These are phyloP conservation scores for Neolamprologus hecqui DNA, from an alignment of 2,113 vertebrate genomes.

Conservation along the genomic window DNA sequence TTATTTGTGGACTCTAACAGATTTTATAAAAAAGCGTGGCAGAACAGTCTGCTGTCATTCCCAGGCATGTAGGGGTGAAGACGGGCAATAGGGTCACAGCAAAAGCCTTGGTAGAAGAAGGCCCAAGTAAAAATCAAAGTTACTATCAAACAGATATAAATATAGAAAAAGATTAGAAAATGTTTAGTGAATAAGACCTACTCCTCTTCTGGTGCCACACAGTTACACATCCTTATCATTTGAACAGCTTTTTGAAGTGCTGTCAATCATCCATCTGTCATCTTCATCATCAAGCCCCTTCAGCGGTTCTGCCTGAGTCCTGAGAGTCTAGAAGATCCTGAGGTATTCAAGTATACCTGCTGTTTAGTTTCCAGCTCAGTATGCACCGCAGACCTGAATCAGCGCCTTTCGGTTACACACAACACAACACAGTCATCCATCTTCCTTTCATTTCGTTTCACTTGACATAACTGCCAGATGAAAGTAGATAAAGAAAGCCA, in stretches of 20 bases:
- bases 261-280: not conserved
- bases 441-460: not conserved
- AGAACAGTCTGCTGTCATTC: not conserved
- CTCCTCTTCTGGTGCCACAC: not conserved
- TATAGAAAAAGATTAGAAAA: not conserved
- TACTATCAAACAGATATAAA: not conserved
- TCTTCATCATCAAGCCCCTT: not conserved
- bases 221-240: not conserved
- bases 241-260: not conserved
- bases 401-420: not conserved
- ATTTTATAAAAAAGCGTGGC: fast-evolving
- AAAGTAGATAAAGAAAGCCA: not conserved
- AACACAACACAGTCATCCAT: not conserved
- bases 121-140: not conserved
- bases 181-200: not conserved
- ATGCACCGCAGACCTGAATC: not conserved
- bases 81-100: not conserved
- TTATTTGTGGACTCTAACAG: not conserved
- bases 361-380: not conserved
- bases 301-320: not conserved
- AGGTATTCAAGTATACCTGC: not conserved
- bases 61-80: not conserved
- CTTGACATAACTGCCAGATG: not conserved
- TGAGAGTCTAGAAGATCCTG: not conserved
- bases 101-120: not conserved